These are phyloP conservation scores for Eledona agricola DNA, from an alignment of 2,888 invertebrate species.

Conservation along the genomic window DNA sequence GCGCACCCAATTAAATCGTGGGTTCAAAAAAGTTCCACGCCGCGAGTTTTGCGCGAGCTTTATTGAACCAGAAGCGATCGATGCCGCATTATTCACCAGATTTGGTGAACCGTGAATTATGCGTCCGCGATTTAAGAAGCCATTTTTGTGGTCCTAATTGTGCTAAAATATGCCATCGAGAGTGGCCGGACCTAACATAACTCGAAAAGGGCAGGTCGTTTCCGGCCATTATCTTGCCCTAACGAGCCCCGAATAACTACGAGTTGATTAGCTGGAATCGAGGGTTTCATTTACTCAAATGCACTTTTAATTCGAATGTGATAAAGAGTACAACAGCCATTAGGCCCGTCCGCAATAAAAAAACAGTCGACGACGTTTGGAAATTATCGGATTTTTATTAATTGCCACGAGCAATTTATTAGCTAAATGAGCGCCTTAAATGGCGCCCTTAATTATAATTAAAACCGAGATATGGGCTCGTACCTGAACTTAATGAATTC, in stretches of 20 bases:
- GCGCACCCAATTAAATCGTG: no score
- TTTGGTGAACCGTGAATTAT: no score
- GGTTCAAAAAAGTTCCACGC: no score
- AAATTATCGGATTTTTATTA: constrained; percentile 37
- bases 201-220: constrained; percentile 34
- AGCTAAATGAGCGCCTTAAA: constrained; percentile 30
- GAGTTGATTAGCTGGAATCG: constrained; percentile 26
- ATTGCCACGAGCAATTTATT: constrained; percentile 34
- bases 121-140: no score
- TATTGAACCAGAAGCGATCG: no score
- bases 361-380: constrained; percentile 10
- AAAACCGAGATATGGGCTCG: constrained; percentile 24
- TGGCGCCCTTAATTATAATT: constrained; percentile 36
- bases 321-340: constrained; percentile 14
- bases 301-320: constrained; percentile 29
- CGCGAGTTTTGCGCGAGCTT: no score
- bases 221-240: constrained; percentile 36
- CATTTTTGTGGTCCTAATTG: no score
- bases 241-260: constrained; percentile 34
- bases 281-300: constrained; percentile 33
- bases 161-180: constrained; percentile 35
- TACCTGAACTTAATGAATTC: constrained; percentile 36
- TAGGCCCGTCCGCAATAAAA: constrained; percentile 16
- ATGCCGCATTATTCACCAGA: no score
- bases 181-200: constrained; percentile 30